These are phyloP conservation scores for Muraenolepis orangiensis DNA, from an alignment of 2,797 vertebrate species.

Conservation along the genomic window DNA sequence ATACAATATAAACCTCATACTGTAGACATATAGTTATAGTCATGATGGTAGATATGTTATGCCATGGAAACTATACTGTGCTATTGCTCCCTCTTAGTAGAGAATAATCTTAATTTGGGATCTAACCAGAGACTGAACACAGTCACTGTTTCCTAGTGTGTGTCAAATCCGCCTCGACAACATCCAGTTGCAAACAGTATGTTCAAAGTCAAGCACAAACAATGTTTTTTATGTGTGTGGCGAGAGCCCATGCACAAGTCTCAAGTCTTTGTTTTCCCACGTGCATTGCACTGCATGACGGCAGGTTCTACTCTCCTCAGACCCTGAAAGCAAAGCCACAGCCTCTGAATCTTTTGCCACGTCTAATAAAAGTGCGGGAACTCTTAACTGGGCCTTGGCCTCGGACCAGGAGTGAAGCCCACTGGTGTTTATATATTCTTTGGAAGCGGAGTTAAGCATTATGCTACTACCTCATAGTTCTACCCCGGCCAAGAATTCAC, in stretches of 20 bases:
- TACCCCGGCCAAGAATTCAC: neutral
- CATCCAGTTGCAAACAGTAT: neutral
- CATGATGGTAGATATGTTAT: neutral
- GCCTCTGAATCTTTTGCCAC: conserved; percentile 48
- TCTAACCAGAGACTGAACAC: neutral
- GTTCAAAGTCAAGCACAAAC: neutral
- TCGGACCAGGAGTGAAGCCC: conserved; percentile 45
- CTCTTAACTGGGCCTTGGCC: conserved; percentile 38
- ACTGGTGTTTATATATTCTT: conserved; percentile 43
- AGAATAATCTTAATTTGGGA: neutral
- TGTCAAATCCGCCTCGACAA: neutral
- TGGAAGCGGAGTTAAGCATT: conserved; percentile 34
- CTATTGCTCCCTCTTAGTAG: neutral
- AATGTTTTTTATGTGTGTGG: neutral
- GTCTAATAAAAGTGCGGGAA: conserved; percentile 59
- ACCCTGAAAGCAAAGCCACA: conserved; percentile 18
- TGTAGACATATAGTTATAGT: neutral
- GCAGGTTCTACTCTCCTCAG: conserved; percentile 3
- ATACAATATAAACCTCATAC: neutral
- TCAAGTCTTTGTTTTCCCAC: neutral
- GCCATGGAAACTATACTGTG: neutral
- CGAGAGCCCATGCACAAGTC: neutral
- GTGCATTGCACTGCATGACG: neutral
- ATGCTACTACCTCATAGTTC: conserved; percentile 1
- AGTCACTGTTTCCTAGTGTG: too few relatives aligned